Evolutionary conservation across 2,888 invertebrate genomes (phyloP).

Genomic region (Drosophila meridiana): DNA sequence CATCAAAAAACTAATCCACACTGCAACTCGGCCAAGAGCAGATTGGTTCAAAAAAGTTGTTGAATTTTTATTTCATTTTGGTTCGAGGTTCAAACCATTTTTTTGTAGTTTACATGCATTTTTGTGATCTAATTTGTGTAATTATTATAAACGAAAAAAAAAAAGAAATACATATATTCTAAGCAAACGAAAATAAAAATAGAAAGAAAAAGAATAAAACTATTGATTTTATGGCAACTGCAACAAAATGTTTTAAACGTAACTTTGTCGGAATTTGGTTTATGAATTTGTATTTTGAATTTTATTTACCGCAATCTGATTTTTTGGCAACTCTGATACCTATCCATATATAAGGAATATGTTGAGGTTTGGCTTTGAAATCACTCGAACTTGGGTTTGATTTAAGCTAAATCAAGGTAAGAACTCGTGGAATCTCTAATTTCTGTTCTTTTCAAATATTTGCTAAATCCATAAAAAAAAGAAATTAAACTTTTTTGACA

Average conservation of each 20-base stretch:
- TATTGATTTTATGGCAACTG: conserved; percentile 72
- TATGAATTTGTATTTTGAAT: neutral
- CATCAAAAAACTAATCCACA: conserved; percentile 18
- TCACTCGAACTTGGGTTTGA: neutral
- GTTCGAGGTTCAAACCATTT: conserved; percentile 66
- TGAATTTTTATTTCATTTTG: conserved; percentile 47
- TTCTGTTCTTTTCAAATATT: neutral
- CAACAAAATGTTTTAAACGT: conserved; percentile 57
- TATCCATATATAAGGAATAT: neutral
- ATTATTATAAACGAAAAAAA: conserved; percentile 75
- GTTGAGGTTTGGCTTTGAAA: neutral
- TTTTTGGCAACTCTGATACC: neutral
- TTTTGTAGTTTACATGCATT: conserved; percentile 82
- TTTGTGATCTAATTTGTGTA: conserved; percentile 83
- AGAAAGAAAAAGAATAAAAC: conserved; percentile 50
- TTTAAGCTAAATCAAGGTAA: neutral
- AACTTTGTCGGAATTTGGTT: conserved; percentile 14
- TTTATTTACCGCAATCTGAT: neutral
- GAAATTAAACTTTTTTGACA: conserved; percentile 4
- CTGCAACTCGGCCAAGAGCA: conserved; percentile 40
- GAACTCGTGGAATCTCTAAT: too few species aligned
- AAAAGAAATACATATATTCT: conserved; percentile 53
- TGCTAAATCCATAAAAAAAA: neutral
- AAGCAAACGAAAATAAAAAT: conserved; percentile 51
- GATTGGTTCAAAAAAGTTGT: conserved; percentile 40